Evolutionary conservation across 30 jellyfish, hydroid and myxozoan genomes (phyloP).

Genomic region (Pelagia noctiluca): DNA sequence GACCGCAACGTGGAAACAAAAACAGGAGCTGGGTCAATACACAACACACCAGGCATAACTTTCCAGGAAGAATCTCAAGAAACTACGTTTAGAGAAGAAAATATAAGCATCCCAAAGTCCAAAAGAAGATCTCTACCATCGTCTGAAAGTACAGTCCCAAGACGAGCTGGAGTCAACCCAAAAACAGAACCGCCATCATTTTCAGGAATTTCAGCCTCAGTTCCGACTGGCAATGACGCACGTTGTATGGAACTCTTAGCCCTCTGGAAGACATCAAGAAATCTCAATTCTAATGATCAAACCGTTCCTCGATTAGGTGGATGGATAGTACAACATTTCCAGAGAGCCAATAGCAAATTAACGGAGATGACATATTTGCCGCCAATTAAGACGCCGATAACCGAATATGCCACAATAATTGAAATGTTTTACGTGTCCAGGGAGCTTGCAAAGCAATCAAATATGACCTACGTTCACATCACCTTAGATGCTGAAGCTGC

Average conservation of each 20-base stretch:
- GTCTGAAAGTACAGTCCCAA: background rate
- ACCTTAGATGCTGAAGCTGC: constrained; percentile 52
- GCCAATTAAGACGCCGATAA: constrained; percentile 27
- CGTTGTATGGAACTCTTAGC: constrained; percentile 13
- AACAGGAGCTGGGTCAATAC: constrained; percentile 6
- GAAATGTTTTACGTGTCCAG: constrained; percentile 37
- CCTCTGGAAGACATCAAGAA: constrained; percentile 23
- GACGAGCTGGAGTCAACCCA: constrained; percentile 1
- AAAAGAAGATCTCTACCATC: constrained; percentile 25
- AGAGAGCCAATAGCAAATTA: background rate
- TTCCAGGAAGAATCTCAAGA: constrained; percentile 55
- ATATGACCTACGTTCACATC: constrained; percentile 31
- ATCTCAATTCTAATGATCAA: constrained; percentile 30
- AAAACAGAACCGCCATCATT: constrained; percentile 35
- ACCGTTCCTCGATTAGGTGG: constrained; percentile 50
- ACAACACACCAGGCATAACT: constrained; percentile 50
- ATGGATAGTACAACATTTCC: constrained; percentile 24
- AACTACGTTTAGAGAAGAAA: background rate
- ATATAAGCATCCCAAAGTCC: constrained; percentile 17
- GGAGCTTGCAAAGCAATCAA: constrained; percentile 38
- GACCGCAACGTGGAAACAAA: constrained; percentile 36
- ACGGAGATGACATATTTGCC: constrained; percentile 46
- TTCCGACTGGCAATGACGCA: constrained; percentile 2
- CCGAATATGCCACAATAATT: constrained; percentile 41
- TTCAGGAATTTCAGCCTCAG: constrained; percentile 18